Conservation (phyloP, 2,113 vertebrate genomes). For the Pollimyrus isidori region DNA sequence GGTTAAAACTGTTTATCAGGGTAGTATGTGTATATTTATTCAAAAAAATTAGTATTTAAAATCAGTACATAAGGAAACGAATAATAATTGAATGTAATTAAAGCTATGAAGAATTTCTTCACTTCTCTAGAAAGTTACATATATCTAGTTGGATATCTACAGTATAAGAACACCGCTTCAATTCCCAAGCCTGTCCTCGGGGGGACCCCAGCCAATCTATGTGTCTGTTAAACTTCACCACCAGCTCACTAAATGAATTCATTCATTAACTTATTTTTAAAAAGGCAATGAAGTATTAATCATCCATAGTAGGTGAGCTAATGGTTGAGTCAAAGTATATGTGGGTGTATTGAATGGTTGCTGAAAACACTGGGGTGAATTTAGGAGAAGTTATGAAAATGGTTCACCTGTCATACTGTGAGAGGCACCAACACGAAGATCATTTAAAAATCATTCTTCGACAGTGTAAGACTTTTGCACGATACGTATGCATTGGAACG, state of each 20-base stretch:
- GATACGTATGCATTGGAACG: not conserved
- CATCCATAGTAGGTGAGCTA: not conserved
- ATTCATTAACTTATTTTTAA: not conserved
- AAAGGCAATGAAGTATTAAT: not conserved
- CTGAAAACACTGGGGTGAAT: not conserved
- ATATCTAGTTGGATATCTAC: not conserved
- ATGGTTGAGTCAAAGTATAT: not conserved
- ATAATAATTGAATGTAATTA: not conserved
- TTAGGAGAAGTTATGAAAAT: not conserved
- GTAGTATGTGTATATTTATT: not conserved
- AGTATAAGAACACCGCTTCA: not conserved
- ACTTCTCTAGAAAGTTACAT: not conserved
- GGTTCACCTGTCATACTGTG: not conserved
- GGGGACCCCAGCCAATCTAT: not conserved
- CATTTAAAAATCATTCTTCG: not conserved
- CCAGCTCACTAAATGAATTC: not conserved
- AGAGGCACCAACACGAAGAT: not conserved
- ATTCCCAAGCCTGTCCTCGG: not conserved
- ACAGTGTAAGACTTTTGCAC: not conserved
- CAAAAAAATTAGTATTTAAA: not conserved
- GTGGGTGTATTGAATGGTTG: not conserved
- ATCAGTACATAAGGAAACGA: not conserved
- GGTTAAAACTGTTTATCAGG: not conserved
- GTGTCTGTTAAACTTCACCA: not conserved
- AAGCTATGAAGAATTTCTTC: not conserved